A percentile compares a stretch with the other conserved stretches of the same genome.
phyloP scores from a whole-genome alignment of 2,888 invertebrate species.

The Malthinus flaveolus region DNA sequence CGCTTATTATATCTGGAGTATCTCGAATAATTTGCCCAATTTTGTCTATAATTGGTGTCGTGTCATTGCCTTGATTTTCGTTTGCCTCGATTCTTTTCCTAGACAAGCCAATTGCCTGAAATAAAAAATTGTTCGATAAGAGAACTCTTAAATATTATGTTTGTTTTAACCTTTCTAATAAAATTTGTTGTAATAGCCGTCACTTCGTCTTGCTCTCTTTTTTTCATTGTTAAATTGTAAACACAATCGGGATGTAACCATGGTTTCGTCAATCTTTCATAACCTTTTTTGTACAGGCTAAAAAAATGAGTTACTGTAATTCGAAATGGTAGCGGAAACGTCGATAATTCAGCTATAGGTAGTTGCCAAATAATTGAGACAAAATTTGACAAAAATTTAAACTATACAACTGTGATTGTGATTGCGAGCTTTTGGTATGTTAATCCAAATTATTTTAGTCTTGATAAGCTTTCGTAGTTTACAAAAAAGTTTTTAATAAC shows the following conservation, averaged over 20 bases:
- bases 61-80: neutral
- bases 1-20: slow-evolving; percentile 33
- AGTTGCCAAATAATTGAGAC: too few species aligned
- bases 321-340: too few species aligned
- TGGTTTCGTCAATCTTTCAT: slow-evolving; percentile 16
- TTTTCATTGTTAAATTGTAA: slow-evolving; percentile 17
- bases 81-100: slow-evolving; percentile 1
- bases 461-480: too few species aligned
- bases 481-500: neutral
- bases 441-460: too few species aligned
- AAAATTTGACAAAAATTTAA: too few species aligned
- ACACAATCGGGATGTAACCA: slow-evolving; percentile 24
- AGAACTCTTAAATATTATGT: too few species aligned
- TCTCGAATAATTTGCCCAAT: slow-evolving; percentile 34
- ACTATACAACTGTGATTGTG: too few species aligned
- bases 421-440: too few species aligned
- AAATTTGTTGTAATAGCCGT: neutral
- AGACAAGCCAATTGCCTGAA: slow-evolving; percentile 4
- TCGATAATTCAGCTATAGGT: too few species aligned
- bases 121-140: neutral
- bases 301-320: too few species aligned
- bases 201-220: neutral
- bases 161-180: neutral
- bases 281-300: slow-evolving; percentile 21
- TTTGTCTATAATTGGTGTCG: slow-evolving; percentile 35